Evolutionary conservation across 2,888 invertebrate genomes (phyloP).

Genomic region (Plusia festucae): DNA sequence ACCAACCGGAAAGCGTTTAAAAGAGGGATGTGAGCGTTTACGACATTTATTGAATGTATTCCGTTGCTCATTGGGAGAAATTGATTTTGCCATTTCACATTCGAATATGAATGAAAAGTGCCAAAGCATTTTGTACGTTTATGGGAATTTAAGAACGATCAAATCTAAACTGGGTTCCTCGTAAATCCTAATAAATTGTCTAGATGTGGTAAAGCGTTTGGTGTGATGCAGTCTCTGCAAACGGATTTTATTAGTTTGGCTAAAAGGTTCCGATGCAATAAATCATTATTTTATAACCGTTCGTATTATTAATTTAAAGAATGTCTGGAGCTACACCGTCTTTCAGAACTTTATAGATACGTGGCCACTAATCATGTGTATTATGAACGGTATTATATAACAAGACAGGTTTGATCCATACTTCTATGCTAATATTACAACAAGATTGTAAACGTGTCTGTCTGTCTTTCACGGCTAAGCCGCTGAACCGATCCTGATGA

Average conservation of each 20-base stretch:
- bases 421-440: no score
- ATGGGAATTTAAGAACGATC: slow-evolving; percentile 64
- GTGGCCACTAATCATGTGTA: no score
- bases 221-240: slow-evolving; percentile 70
- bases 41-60: slow-evolving; percentile 49
- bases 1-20: slow-evolving; percentile 47
- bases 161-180: slow-evolving; percentile 62
- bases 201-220: slow-evolving; percentile 73
- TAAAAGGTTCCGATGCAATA: slow-evolving; percentile 68
- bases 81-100: slow-evolving; percentile 53
- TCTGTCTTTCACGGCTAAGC: no score
- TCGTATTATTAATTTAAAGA: slow-evolving; percentile 24
- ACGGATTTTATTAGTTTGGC: slow-evolving; percentile 75
- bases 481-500: no score
- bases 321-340: background rate
- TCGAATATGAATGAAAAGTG: slow-evolving; percentile 47
- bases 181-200: slow-evolving; percentile 78
- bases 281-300: slow-evolving; percentile 72
- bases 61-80: slow-evolving; percentile 38
- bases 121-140: slow-evolving; percentile 54
- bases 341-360: no score
- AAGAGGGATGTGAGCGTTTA: slow-evolving; percentile 47
- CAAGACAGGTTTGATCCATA: no score
- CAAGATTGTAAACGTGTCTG: no score
- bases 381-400: no score